Percentiles rank a stretch among this genome's conserved stretches.
These are phyloP conservation scores for Encarsia formosa DNA, from an alignment of 2,888 invertebrate genomes.

Conservation along the genomic window DNA sequence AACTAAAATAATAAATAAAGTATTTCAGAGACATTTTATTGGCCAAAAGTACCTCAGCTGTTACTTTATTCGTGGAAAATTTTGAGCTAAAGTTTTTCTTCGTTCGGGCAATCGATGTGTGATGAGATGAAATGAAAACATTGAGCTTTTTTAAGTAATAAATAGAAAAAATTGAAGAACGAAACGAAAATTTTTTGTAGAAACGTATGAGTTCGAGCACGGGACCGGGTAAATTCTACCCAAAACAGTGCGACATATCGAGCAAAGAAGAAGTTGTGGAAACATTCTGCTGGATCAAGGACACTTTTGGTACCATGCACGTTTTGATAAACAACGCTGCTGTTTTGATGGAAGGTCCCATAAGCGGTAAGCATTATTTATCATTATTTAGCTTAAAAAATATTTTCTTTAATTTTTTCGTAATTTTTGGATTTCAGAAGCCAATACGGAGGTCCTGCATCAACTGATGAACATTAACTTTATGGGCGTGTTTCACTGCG, in stretches of 20 bases:
- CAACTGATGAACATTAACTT: slow-evolving; percentile 34
- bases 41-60: no score
- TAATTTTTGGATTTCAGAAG: not conserved
- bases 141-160: no score
- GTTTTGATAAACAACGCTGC: slow-evolving; percentile 49
- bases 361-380: no score
- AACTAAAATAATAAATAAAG: no score
- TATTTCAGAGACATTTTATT: no score
- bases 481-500: slow-evolving; percentile 37
- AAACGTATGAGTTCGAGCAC: not conserved
- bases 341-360: slow-evolving; percentile 7
- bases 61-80: no score
- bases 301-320: slow-evolving; percentile 42
- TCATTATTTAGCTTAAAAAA: not conserved
- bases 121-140: no score
- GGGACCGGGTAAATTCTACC: slow-evolving; percentile 39
- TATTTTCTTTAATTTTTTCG: not conserved
- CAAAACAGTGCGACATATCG: slow-evolving; percentile 42
- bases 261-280: slow-evolving; percentile 40
- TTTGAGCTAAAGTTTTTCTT: no score
- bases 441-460: slow-evolving; percentile 1
- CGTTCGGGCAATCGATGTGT: no score
- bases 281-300: slow-evolving; percentile 40
- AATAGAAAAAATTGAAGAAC: no score
- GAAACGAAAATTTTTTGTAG: no score